These are phyloP conservation scores for Apodemus agrarius DNA, from an alignment of 2,797 vertebrate genomes.

Conservation along the genomic window DNA sequence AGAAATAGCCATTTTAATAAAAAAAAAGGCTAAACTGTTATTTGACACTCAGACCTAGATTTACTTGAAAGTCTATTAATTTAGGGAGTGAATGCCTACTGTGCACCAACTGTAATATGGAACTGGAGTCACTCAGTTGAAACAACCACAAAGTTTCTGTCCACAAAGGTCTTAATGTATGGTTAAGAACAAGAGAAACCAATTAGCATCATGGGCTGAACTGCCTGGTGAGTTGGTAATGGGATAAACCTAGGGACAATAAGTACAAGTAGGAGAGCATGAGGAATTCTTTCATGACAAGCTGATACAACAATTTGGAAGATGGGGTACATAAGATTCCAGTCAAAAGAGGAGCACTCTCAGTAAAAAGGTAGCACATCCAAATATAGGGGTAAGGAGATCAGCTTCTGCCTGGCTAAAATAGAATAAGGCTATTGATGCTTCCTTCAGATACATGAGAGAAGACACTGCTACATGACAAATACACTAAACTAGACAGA, in stretches of 20 bases:
- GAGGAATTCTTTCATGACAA: neutral
- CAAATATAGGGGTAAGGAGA: neutral
- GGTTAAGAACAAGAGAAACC: neutral
- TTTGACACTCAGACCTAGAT: neutral
- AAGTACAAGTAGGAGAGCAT: neutral
- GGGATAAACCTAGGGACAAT: neutral
- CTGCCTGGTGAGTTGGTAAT: neutral
- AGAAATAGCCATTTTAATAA: constrained; percentile 61
- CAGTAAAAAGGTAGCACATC: neutral
- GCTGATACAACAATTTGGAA: neutral
- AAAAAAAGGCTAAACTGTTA: constrained; percentile 14
- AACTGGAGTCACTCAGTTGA: neutral
- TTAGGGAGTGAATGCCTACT: neutral
- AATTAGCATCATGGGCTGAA: neutral
- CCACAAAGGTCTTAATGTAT: neutral
- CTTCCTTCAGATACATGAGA: neutral
- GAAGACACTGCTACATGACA: neutral
- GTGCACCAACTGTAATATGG: neutral
- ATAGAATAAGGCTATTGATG: neutral
- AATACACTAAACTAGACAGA: neutral
- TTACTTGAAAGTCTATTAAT: neutral
- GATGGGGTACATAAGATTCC: neutral
- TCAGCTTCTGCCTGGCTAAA: neutral
- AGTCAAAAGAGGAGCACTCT: neutral
- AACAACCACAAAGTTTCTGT: neutral